These are phyloP conservation scores for Campoplex capitator DNA, from an alignment of 2,888 invertebrate genomes.

Conservation along the genomic window DNA sequence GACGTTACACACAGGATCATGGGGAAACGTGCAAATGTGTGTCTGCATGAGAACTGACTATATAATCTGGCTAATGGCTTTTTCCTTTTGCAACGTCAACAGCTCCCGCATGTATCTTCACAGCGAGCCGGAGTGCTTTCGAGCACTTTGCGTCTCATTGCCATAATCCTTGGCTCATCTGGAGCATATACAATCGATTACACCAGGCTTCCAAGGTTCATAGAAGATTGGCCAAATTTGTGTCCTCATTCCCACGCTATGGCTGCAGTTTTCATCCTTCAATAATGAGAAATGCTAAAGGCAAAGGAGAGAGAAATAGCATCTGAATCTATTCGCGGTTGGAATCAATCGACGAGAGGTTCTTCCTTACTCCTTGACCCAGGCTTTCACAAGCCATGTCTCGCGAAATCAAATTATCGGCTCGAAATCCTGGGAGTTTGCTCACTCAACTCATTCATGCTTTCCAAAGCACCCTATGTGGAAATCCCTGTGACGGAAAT, in stretches of 20 bases:
- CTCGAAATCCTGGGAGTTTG: slow-evolving; percentile 47
- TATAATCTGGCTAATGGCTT: slow-evolving; percentile 5
- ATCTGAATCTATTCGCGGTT: slow-evolving; percentile 53
- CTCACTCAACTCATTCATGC: slow-evolving; percentile 36
- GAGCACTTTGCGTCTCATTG: slow-evolving; percentile 30
- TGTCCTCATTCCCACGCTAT: slow-evolving; percentile 22
- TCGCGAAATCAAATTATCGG: slow-evolving; percentile 62
- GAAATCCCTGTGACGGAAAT: slow-evolving; percentile 54
- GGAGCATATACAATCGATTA: slow-evolving; percentile 56
- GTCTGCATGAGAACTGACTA: neutral
- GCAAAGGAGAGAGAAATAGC: slow-evolving; percentile 1
- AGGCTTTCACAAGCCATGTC: slow-evolving; percentile 37
- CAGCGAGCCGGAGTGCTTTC: neutral
- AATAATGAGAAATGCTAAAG: slow-evolving; percentile 15
- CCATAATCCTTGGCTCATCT: slow-evolving; percentile 41
- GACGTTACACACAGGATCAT: neutral
- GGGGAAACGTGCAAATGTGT: neutral
- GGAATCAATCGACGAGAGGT: slow-evolving; percentile 46
- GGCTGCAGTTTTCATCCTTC: slow-evolving; percentile 28
- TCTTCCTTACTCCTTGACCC: slow-evolving; percentile 42
- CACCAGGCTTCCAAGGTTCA: slow-evolving; percentile 33
- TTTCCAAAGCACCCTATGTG: slow-evolving; percentile 18
- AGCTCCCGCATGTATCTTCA: slow-evolving; percentile 22
- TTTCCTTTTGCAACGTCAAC: neutral
- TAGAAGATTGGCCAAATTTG: slow-evolving; percentile 58